A percentile compares a stretch with the other conserved stretches of the same genome.
Conservation (phyloP, 2,113 vertebrate genomes). For the Austrofundulus limnaeus region DNA sequence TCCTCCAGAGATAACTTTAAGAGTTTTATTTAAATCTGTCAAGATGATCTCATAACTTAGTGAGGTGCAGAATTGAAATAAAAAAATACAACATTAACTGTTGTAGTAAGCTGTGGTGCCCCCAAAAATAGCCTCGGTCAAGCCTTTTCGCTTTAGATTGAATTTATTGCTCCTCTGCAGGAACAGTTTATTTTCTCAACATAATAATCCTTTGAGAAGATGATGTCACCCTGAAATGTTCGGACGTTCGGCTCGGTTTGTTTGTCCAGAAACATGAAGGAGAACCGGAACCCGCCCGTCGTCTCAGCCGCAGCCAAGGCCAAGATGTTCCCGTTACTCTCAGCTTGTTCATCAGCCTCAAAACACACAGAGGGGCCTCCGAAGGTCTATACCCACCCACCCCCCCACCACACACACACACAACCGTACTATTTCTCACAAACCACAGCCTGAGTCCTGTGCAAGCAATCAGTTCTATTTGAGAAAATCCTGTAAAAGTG, state of each 20-base stretch:
- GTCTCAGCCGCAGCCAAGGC: neutral
- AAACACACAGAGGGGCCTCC: constrained; percentile 32
- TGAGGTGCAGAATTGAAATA: neutral
- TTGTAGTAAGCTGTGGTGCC: neutral
- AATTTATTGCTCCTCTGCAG: neutral
- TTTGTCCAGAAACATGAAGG: neutral
- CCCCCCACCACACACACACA: too few species aligned
- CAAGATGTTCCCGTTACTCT: constrained; percentile 12
- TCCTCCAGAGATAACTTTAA: too few species aligned
- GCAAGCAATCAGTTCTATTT: constrained; percentile 49
- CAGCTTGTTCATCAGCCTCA: constrained; percentile 14
- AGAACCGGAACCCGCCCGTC: neutral
- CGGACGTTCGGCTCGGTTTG: neutral
- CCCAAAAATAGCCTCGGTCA: neutral
- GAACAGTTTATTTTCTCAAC: neutral
- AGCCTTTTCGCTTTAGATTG: neutral
- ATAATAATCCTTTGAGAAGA: neutral
- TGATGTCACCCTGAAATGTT: neutral
- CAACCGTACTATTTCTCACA: constrained; percentile 29
- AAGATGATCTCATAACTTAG: neutral
- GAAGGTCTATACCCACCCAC: constrained; percentile 29
- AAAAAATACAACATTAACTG: neutral
- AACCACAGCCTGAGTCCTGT: constrained; percentile 36
- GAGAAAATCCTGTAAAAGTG: constrained; percentile 40
- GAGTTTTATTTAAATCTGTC: too few species aligned